These are phyloP conservation scores for Tetropium fuscum DNA, from an alignment of 2,888 invertebrate genomes.

Conservation along the genomic window DNA sequence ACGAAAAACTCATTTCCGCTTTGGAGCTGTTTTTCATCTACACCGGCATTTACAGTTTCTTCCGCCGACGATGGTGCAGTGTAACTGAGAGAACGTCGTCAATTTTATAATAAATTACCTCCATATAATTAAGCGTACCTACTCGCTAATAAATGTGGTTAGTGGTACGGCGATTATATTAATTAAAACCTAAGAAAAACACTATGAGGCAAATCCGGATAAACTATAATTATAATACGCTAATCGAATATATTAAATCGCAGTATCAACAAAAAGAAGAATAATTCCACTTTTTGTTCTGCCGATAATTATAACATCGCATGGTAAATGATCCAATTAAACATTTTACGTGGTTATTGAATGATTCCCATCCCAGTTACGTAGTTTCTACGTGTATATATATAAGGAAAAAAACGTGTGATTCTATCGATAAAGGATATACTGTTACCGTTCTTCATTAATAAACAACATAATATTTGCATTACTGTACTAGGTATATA, in stretches of 20 bases:
- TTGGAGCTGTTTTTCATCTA: too few relatives aligned
- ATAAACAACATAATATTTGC: too few relatives aligned
- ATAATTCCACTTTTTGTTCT: constrained; percentile 22
- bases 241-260: constrained; percentile 10
- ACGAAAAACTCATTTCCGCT: too few relatives aligned
- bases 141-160: constrained; percentile 23
- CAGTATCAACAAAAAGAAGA: constrained; percentile 5
- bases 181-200: constrained; percentile 29
- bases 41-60: constrained; percentile 21
- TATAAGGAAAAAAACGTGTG: constrained; percentile 30
- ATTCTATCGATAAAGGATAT: constrained; percentile 21
- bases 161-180: constrained; percentile 28
- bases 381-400: constrained; percentile 1
- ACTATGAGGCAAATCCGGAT: constrained; percentile 18
- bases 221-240: constrained; percentile 25
- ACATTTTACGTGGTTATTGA: constrained; percentile 6
- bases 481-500: too few relatives aligned
- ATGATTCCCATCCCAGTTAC: constrained; percentile 28
- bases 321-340: constrained; percentile 29
- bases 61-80: not conserved
- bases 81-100: constrained; percentile 11
- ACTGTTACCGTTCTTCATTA: constrained; percentile 21
- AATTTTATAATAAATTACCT: constrained; percentile 13
- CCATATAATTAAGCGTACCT: constrained; percentile 16
- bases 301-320: constrained; percentile 25